Evolutionary conservation across 2,797 vertebrate species (phyloP).

Genomic region (Gephyroberyx darwinii): DNA sequence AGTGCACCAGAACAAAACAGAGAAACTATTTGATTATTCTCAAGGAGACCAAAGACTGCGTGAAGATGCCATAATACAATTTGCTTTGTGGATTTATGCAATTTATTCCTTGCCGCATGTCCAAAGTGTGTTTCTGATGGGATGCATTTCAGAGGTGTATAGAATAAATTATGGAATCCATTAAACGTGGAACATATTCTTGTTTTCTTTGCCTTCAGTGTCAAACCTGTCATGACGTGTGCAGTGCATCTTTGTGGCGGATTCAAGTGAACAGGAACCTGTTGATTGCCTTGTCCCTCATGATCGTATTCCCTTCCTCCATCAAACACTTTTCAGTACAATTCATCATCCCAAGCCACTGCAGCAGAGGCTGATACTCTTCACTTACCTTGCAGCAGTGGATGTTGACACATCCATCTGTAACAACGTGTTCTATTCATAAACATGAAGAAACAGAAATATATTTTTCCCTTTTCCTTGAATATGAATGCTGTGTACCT

Average conservation of each 20-base stretch:
- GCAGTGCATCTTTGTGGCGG: too few species aligned
- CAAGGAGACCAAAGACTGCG: background rate
- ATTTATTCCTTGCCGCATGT: too few species aligned
- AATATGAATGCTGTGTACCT: constrained; percentile 11
- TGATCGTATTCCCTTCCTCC: background rate
- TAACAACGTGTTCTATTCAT: background rate
- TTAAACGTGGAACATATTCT: background rate
- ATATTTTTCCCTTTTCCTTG: constrained; percentile 1
- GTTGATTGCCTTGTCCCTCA: background rate
- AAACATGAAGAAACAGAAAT: constrained; percentile 1
- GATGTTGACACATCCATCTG: background rate
- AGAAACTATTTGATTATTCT: constrained; percentile 10
- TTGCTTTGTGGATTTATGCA: background rate
- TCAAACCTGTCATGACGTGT: background rate
- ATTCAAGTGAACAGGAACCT: background rate
- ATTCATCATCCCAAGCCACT: background rate
- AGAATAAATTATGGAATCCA: background rate
- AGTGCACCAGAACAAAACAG: background rate
- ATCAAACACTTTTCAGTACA: background rate
- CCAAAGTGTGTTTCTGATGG: background rate
- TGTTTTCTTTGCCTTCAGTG: background rate
- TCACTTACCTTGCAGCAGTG: background rate
- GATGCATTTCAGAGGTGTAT: background rate
- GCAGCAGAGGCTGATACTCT: background rate
- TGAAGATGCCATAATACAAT: background rate